A percentile compares a stretch with the other conserved stretches of the same genome.
Evolutionary conservation across 2,888 invertebrate species (phyloP).

Genomic region (Halocaridina rubra): DNA sequence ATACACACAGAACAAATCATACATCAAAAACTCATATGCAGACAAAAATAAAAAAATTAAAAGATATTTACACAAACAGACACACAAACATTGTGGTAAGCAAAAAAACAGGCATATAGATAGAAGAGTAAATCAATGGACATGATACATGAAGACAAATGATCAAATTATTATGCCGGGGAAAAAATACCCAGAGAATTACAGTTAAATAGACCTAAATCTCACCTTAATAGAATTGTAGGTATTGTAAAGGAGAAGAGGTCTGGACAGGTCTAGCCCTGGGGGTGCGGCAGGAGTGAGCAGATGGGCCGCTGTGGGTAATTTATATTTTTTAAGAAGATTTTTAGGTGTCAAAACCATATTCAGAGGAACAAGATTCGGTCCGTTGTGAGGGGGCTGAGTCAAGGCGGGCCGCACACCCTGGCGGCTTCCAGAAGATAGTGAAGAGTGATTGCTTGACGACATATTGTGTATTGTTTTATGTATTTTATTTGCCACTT

Average conservation of each 20-base stretch:
- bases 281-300: conserved; percentile 56
- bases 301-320: conserved; percentile 59
- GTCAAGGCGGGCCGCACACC: conserved; percentile 1
- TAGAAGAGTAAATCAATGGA: no score
- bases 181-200: neutral
- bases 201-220: neutral
- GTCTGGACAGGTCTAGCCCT: conserved; percentile 69
- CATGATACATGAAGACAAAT: no score
- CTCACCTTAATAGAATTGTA: conserved; percentile 74
- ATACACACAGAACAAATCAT: no score
- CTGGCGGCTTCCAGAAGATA: conserved; percentile 28
- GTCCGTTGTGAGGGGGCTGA: neutral
- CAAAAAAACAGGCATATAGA: no score
- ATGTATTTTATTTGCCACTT: no score
- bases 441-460: conserved; percentile 39
- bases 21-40: no score
- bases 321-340: conserved; percentile 45
- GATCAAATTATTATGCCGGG: no score
- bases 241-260: conserved; percentile 75
- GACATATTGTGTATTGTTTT: no score
- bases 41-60: no score
- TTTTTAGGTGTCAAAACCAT: conserved; percentile 41
- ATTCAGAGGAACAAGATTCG: neutral
- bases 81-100: no score
- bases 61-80: no score